Percentiles rank a stretch among this genome's conserved stretches.
Conservation (phyloP, 2,888 invertebrate genomes). For the Agrotis puta region DNA sequence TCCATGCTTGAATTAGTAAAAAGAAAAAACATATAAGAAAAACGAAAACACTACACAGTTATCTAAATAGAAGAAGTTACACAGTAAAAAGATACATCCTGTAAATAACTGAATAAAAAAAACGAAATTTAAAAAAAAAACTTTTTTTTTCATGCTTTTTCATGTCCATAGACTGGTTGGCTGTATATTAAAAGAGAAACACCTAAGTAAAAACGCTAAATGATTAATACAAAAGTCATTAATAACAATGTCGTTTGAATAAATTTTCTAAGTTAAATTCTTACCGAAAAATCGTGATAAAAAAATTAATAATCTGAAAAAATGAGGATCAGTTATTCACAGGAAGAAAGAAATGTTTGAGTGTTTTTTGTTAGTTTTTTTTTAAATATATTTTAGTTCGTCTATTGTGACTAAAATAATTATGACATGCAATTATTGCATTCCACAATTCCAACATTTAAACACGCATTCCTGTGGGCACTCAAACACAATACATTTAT, state of each 20-base stretch:
- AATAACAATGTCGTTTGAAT: background rate
- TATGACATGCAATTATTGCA: slow-evolving; percentile 84
- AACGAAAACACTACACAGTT: slow-evolving; percentile 75
- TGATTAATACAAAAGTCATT: slow-evolving; percentile 16
- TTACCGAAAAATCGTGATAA: slow-evolving; percentile 33
- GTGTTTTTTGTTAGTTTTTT: slow-evolving; percentile 60
- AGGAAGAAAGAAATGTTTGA: slow-evolving; percentile 75
- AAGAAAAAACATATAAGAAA: slow-evolving; percentile 77
- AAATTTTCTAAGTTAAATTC: slow-evolving; percentile 17
- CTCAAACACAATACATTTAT: slow-evolving; percentile 83
- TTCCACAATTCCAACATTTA: slow-evolving; percentile 80
- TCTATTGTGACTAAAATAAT: slow-evolving; percentile 69
- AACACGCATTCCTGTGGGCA: slow-evolving; percentile 89
- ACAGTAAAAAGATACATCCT: slow-evolving; percentile 75
- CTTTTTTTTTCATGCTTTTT: background rate
- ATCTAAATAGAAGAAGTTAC: slow-evolving; percentile 70
- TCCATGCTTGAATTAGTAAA: slow-evolving; percentile 89
- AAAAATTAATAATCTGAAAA: slow-evolving; percentile 50
- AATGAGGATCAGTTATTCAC: slow-evolving; percentile 86
- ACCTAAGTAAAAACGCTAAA: slow-evolving; percentile 57
- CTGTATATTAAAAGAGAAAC: slow-evolving; percentile 49
- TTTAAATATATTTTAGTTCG: slow-evolving; percentile 51
- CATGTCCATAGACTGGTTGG: slow-evolving; percentile 78
- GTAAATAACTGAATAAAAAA: slow-evolving; percentile 85
- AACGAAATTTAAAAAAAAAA: slow-evolving; percentile 27